Conservation (phyloP, 2,797 vertebrate genomes). For the Heliangelus exortis region DNA sequence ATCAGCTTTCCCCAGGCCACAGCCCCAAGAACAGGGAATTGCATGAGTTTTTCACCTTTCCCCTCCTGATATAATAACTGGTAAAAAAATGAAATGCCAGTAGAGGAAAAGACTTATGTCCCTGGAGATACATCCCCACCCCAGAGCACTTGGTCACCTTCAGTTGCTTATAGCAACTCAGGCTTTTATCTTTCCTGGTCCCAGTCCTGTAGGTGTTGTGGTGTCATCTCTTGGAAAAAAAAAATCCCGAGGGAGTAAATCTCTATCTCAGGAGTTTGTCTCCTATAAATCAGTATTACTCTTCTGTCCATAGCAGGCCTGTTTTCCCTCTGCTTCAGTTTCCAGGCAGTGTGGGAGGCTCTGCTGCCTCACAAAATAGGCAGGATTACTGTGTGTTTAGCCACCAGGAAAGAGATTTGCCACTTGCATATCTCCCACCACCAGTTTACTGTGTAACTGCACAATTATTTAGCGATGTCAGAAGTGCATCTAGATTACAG, state of each 20-base stretch:
- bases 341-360: neutral
- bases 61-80: conserved; percentile 18
- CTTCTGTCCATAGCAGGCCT: neutral
- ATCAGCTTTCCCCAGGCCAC: neutral
- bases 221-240: neutral
- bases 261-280: neutral
- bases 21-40: conserved; percentile 22
- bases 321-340: neutral
- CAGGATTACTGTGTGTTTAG: neutral
- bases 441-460: neutral
- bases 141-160: neutral
- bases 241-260: neutral
- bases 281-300: neutral
- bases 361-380: neutral
- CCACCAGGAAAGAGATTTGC: neutral
- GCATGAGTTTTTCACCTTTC: conserved; percentile 41
- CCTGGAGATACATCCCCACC: neutral
- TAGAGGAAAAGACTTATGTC: neutral
- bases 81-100: neutral
- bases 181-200: neutral
- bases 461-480: conserved; percentile 28
- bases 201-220: neutral
- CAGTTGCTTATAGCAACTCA: neutral
- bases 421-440: neutral
- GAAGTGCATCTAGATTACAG: conserved; percentile 30